Base-by-base conservation (phyloP, 2,888 invertebrate genomes). In the Hartigia nigra region DNA sequence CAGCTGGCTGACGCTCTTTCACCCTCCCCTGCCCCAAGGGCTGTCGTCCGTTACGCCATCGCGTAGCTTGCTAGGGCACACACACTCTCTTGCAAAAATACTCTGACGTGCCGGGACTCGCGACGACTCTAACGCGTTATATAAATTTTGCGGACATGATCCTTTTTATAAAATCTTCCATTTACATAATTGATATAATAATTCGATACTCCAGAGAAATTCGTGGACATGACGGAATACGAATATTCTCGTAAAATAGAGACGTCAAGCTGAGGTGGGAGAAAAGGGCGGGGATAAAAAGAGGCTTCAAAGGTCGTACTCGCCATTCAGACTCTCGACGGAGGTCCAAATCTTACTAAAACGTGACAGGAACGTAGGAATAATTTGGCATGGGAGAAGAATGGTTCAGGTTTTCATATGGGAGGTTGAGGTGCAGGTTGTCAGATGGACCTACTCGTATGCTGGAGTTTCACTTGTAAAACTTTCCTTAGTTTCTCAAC, bases 141-240 rank as follows among this genome's bases (percentile, higher is more conserved):
- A 88, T 88, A 87, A 87, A 89, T 88, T 87, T 83, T 80, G 76
- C 80, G 83, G 83, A 85, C 85, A 85, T 82, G 84, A 85, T 84
- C 84, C 80, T 84, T 87, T 87, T 86, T 82, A 79, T 81, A 86
- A 85, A 55, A 55, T 55, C 23, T 55, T 1, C 55, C 70, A 85
- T 88, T 86, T 87, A 75, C 87, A 86, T 87, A 87, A 88, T 88
- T 86, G 85, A 86, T 84, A 84, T 84, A 86, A 88, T 87, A 87
- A 88, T 83, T 83, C 85, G 84, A 82, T 81, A 81, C 79, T 78
- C 72, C 36, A 31, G 79, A 77, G 12, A 39, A 80, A 75, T 75
- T 12, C 72, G 34, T 34, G 72, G 72, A 72, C 32, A 32, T 23
- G 72, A 70, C 74, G n/a, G 34, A 79, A 34, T 69, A 70, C 32